These are phyloP conservation scores for Cosmia pyralina DNA, from an alignment of 2,888 invertebrate genomes.

Conservation along the genomic window DNA sequence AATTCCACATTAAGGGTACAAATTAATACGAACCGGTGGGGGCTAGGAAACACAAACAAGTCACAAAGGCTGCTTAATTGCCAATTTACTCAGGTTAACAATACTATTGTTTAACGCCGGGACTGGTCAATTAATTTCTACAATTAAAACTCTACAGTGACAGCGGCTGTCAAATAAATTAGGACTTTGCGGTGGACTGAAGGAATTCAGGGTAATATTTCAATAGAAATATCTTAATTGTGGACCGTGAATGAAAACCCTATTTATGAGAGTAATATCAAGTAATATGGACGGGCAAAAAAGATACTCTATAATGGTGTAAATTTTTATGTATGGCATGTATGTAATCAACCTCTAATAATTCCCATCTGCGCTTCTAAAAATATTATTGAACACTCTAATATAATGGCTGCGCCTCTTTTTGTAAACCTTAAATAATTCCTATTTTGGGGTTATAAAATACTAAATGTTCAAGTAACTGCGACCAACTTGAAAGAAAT, in stretches of 20 bases:
- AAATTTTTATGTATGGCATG: background rate
- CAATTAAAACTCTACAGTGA: slow-evolving; percentile 60
- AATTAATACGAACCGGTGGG: slow-evolving; percentile 53
- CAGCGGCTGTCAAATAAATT: slow-evolving; percentile 56
- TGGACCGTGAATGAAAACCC: slow-evolving; percentile 20
- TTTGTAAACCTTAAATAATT: too few relatives aligned
- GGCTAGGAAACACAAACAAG: slow-evolving; percentile 63
- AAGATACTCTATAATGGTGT: background rate
- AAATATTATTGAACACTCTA: too few relatives aligned
- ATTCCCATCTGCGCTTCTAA: too few relatives aligned
- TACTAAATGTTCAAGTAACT: too few relatives aligned
- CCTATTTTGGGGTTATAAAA: too few relatives aligned
- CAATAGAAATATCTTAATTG: slow-evolving; percentile 43
- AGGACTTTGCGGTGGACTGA: slow-evolving; percentile 29
- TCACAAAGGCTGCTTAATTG: slow-evolving; percentile 73
- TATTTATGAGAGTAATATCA: slow-evolving; percentile 44
- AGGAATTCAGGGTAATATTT: slow-evolving; percentile 34
- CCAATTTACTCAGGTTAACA: slow-evolving; percentile 75
- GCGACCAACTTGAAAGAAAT: too few relatives aligned
- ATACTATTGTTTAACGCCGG: slow-evolving; percentile 66
- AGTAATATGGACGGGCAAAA: slow-evolving; percentile 7
- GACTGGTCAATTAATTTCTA: slow-evolving; percentile 71
- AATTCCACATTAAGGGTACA: slow-evolving; percentile 48
- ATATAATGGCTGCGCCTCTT: too few relatives aligned
- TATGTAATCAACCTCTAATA: too few relatives aligned